Conservation (phyloP, 2,888 invertebrate species). For the Hyles lineata region DNA sequence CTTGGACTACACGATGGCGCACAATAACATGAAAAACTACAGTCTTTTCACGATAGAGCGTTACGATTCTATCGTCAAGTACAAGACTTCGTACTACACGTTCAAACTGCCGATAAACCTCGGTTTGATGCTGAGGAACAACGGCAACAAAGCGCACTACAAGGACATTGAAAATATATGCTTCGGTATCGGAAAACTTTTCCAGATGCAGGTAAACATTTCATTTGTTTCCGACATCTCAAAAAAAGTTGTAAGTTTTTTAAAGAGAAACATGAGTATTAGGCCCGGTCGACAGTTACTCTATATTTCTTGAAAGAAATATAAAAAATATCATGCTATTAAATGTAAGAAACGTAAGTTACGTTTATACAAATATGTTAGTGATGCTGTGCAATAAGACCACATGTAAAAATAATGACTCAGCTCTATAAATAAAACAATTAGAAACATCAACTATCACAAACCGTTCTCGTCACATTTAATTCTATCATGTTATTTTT, state of each 20-base stretch:
- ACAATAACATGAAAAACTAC: slow-evolving; percentile 58
- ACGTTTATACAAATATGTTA: no score
- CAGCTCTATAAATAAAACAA: no score
- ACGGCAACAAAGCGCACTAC: slow-evolving; percentile 87
- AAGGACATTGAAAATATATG: slow-evolving; percentile 91
- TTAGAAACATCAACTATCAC: no score
- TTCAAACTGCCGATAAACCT: slow-evolving; percentile 94
- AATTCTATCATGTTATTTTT: slow-evolving; percentile 37
- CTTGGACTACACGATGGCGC: slow-evolving; percentile 89
- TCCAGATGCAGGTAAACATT: slow-evolving; percentile 92
- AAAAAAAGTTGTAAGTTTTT: not conserved
- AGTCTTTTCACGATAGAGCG: slow-evolving; percentile 90
- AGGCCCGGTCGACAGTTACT: no score
- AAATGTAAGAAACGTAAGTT: no score
- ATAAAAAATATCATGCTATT: no score
- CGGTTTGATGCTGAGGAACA: slow-evolving; percentile 92
- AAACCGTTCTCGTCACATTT: no score
- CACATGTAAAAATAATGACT: no score
- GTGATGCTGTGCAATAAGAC: no score
- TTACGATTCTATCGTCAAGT: slow-evolving; percentile 93
- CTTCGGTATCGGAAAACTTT: slow-evolving; percentile 95
- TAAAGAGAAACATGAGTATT: not conserved
- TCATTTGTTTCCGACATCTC: no score
- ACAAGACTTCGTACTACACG: slow-evolving; percentile 95
- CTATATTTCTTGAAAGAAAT: no score